Conservation (phyloP, 2,113 vertebrate genomes). For the Scatophagus argus region DNA sequence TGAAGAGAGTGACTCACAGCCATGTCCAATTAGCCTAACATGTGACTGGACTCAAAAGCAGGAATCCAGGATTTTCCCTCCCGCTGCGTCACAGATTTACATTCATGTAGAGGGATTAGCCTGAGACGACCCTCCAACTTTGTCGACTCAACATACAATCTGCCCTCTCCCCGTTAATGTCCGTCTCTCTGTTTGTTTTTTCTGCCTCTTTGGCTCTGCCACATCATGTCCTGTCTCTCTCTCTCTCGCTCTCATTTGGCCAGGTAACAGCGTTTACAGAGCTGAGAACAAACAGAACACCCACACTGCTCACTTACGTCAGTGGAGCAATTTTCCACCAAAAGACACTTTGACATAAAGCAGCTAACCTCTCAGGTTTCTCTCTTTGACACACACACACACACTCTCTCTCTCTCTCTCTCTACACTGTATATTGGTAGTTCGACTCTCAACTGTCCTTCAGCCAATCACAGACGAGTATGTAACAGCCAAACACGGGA, state of each 20-base stretch:
- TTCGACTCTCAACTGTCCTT: conserved; percentile 11
- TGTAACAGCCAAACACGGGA: conserved; percentile 19
- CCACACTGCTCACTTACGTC: conserved; percentile 65
- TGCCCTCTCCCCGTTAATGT: neutral
- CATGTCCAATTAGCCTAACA: conserved; percentile 64
- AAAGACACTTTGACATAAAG: conserved; percentile 61
- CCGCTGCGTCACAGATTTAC: conserved; percentile 50
- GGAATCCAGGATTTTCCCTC: conserved; percentile 57
- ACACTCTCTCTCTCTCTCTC: conserved; percentile 1
- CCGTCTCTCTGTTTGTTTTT: neutral
- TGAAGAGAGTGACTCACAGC: conserved; percentile 48
- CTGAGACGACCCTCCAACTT: conserved; percentile 47
- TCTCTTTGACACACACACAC: neutral
- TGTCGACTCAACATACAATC: neutral
- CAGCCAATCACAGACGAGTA: conserved; percentile 42
- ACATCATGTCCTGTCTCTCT: neutral
- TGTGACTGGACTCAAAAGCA: conserved; percentile 54
- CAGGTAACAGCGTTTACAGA: conserved; percentile 61
- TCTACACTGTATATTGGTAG: conserved; percentile 2
- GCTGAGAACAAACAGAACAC: conserved; percentile 64
- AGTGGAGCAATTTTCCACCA: conserved; percentile 61
- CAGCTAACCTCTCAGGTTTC: conserved; percentile 30
- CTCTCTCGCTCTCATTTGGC: conserved; percentile 24
- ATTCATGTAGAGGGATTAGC: conserved; percentile 41
- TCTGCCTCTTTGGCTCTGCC: neutral